Evolutionary conservation across 2,797 vertebrate species (phyloP), one percentile per base, ranked within the genome.

Genomic region (Siniperca undulata): DNA sequence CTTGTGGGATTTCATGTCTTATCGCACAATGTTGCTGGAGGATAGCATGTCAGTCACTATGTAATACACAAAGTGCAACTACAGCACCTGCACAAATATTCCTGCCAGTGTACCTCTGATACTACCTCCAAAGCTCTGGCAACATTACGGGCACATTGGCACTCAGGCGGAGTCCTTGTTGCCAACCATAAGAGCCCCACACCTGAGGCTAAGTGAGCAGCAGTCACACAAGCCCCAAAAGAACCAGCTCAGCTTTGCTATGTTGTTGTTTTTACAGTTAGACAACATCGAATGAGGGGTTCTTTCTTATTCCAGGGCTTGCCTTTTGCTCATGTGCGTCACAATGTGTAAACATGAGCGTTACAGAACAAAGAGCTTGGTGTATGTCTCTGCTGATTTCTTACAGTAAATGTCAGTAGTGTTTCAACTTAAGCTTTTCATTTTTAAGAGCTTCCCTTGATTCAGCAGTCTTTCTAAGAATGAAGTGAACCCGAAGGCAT

Each of bases 181-280:
- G 92, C 89, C 92, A 94, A 85, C 86, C 88, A 93, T 92, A 93
- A 92, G 78, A 87, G 85, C 83, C 86, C 77, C 81, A 89, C 90
- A 94, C 94, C 93, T 94, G 91, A 91, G 93, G 92, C 91, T 84
- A 89, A 84, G 85, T 85, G 89, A 90, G 91, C 74, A 74, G 86
- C 86, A 91, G 85, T 83, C 88, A 74, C 86, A 86, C 74, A 83
- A 70, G 64, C 81, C 84, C 82, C 89, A 71, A 69, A 78, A 89
- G 81, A 82, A 85, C 64, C 66, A 53, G 73, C 76, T 86, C 84
- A 71, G 83, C 73, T 75, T 81, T 73, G 68, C 73, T 81, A 5
- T 78, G 27, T 77, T 69, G 76, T 83, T 66, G 61, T 58, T 82
- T 70, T 56, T 36, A 52, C 74, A 61, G 70, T 78, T 44, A 80